Evolutionary conservation across 2,888 invertebrate genomes (phyloP), one percentile per base, ranked within the genome.

Genomic region (Criorhina ranunculi): DNA sequence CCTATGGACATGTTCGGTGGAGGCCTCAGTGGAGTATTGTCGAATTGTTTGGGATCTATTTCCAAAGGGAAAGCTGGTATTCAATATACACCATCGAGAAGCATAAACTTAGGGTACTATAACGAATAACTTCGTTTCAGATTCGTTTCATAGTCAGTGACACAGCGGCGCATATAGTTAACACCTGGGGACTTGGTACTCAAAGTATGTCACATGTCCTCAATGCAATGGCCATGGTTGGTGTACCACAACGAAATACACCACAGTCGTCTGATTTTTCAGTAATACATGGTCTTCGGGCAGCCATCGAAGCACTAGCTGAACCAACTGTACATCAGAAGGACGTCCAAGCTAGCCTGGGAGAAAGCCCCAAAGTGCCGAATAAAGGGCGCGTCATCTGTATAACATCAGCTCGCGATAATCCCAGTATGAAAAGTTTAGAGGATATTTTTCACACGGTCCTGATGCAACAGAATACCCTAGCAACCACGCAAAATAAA

Each of bases 41-140:
- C 94, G 99, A 24, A 97, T 99, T 88, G 97, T 98, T 0, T 98
- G 98, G 96, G 99, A 99, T 92, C 93, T 99, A n/a, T 99, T 98
- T 93, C 98, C 98, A 0, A 94, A 95, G 78, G 96, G 96, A 79
- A 97, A 98, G 93, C 92, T 97, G 92, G 96, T 97, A 93, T 91
- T 92, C 80, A 49, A 17, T 60, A 17, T 60, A 9, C 31, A 0
- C 15, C 5, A 40, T 51, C 4, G 0, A 44, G 2, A 0, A 44
- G 11, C 17, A 9, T 3, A 64, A 19, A 17, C 15, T 1, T 24
- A 24, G 9, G 7, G 3, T 9, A 19, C 2, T 11, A 9, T 42
- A n/a, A n/a, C n/a, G 5, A 57, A 35, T 3, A 5, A 24, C 8
- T 15, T 73, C 87, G 59, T 93, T 93, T 79, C 89, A 96, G 96